Conservation (phyloP, 2,113 vertebrate genomes). For the Microtus ochrogaster region DNA sequence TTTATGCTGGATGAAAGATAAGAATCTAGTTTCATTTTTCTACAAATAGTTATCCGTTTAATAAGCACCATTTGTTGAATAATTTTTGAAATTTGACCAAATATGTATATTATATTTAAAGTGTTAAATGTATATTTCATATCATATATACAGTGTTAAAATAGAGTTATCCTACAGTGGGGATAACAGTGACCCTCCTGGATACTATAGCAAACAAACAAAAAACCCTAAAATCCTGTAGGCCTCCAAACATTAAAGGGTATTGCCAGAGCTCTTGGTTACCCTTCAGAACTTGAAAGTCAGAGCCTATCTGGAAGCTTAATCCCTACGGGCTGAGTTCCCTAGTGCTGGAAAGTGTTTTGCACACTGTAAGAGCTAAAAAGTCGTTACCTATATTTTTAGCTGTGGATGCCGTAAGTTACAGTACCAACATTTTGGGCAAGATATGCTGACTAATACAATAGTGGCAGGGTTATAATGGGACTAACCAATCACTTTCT, state of each 20-base stretch:
- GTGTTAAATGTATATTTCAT: background rate
- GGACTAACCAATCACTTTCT: background rate
- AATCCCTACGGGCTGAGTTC: background rate
- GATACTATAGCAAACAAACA: background rate
- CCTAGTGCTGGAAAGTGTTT: background rate
- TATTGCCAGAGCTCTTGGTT: background rate
- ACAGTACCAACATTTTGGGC: background rate
- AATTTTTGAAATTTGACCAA: background rate
- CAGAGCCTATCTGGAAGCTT: background rate
- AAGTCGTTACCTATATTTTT: background rate
- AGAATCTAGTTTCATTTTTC: background rate
- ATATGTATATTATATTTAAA: background rate
- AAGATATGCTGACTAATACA: background rate
- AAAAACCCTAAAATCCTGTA: background rate
- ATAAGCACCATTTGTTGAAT: background rate
- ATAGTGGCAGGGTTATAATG: background rate
- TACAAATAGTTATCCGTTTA: background rate
- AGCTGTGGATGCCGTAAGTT: background rate
- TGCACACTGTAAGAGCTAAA: background rate
- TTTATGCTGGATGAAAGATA: background rate
- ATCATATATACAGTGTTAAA: background rate
- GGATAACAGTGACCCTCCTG: background rate
- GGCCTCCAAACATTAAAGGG: background rate
- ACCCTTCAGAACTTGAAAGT: background rate
- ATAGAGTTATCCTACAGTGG: background rate